These are phyloP conservation scores for Henicopernis longicauda DNA, from an alignment of 2,113 vertebrate genomes.

Conservation along the genomic window DNA sequence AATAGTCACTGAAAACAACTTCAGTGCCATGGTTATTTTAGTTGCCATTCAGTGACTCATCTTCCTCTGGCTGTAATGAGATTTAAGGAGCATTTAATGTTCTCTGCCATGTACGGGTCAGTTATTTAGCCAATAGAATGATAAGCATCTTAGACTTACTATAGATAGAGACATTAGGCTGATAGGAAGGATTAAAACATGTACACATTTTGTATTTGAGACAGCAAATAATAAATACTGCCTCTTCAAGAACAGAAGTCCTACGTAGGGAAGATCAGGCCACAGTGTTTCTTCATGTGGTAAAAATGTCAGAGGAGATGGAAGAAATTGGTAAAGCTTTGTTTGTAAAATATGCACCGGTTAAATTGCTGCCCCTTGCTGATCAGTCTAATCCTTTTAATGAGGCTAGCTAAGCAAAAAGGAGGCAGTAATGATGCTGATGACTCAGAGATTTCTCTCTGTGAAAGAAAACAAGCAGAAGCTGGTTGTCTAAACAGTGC, in stretches of 20 bases:
- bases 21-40: neutral
- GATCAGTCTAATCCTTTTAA: slow-evolving; percentile 35
- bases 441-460: slow-evolving; percentile 23
- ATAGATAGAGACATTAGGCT: neutral
- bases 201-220: neutral
- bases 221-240: neutral
- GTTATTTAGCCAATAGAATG: neutral
- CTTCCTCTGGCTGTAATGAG: neutral
- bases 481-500: neutral
- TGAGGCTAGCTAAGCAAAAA: slow-evolving; percentile 53
- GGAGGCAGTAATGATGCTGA: slow-evolving; percentile 27
- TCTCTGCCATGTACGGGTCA: neutral
- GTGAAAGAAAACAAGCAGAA: neutral
- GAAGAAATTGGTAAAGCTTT: slow-evolving; percentile 13
- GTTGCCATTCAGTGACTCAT: neutral
- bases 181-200: neutral
- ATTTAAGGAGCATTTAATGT: slow-evolving; percentile 7
- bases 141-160: neutral
- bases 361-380: slow-evolving; percentile 39
- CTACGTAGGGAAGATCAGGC: neutral
- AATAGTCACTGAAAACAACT: neutral
- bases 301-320: neutral
- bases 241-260: neutral
- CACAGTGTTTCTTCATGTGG: neutral
- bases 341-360: neutral